Evolutionary conservation across 2,113 vertebrate species (phyloP).

Genomic region (Callithrix jacchus): DNA sequence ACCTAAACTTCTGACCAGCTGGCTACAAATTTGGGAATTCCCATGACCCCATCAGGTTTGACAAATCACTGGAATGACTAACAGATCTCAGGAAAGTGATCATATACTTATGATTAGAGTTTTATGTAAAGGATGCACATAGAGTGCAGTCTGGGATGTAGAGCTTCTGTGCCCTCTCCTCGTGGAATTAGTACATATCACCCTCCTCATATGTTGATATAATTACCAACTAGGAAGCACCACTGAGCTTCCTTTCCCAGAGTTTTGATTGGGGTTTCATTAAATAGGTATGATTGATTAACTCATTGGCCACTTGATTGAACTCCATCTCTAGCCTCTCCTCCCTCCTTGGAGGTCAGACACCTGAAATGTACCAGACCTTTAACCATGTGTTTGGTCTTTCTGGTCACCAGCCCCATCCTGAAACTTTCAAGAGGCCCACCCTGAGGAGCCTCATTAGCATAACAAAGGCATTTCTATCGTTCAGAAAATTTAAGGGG

Average conservation of each 20-base stretch:
- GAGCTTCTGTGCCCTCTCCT: background rate
- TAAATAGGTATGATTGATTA: background rate
- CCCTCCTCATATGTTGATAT: background rate
- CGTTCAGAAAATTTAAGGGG: background rate
- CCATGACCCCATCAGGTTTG: background rate
- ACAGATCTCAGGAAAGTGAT: background rate
- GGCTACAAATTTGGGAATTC: background rate
- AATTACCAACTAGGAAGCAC: background rate
- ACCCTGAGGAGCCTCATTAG: background rate
- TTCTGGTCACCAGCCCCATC: background rate
- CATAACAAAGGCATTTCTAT: background rate
- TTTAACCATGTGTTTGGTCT: background rate
- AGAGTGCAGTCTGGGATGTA: fast-evolving
- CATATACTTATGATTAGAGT: background rate
- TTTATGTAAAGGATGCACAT: background rate
- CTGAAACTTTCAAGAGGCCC: background rate
- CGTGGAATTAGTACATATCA: background rate
- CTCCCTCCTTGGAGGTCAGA: background rate
- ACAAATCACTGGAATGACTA: background rate
- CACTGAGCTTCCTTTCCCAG: background rate
- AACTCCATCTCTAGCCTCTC: background rate
- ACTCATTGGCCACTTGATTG: no score
- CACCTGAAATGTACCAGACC: background rate
- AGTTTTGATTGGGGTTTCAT: background rate
- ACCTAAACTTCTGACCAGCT: background rate